A percentile compares a stretch with the other conserved stretches of the same genome.
phyloP scores from a whole-genome alignment of 2,888 invertebrate genomes.

The Nematopogon swammerdamellus region DNA sequence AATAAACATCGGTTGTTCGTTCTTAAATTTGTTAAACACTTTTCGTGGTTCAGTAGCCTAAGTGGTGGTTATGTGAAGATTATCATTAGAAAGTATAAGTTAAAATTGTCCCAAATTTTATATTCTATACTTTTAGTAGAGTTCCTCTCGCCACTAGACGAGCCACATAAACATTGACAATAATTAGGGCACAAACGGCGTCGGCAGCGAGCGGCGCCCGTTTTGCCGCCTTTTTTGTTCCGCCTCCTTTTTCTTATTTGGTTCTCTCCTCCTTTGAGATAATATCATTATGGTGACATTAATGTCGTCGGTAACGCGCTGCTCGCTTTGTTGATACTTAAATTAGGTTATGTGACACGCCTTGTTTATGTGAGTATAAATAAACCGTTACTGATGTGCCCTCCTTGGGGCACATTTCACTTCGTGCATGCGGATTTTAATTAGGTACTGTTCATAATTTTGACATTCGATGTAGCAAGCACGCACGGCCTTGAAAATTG shows the following conservation, averaged over 20 bases:
- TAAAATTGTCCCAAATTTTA: too few species aligned
- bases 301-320: conserved; percentile 46
- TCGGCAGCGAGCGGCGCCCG: conserved; percentile 18
- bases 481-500: too few species aligned
- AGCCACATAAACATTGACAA: conserved; percentile 12
- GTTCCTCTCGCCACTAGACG: background rate
- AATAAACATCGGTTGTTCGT: too few species aligned
- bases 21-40: too few species aligned
- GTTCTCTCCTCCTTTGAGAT: conserved; percentile 44
- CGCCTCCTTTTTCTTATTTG: conserved; percentile 19
- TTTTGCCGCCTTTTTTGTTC: background rate
- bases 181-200: conserved; percentile 34
- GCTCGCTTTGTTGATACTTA: conserved; percentile 49
- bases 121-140: background rate
- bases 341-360: conserved; percentile 57
- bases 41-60: too few species aligned
- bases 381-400: background rate
- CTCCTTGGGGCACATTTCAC: background rate
- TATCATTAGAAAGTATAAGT: too few species aligned
- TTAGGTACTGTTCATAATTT: too few species aligned
- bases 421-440: too few species aligned
- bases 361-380: conserved; percentile 37
- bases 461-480: too few species aligned
- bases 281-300: conserved; percentile 57
- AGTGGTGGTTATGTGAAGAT: too few species aligned